These are phyloP conservation scores for Megalops atlanticus DNA, from an alignment of 2,113 vertebrate species.

Conservation along the genomic window DNA sequence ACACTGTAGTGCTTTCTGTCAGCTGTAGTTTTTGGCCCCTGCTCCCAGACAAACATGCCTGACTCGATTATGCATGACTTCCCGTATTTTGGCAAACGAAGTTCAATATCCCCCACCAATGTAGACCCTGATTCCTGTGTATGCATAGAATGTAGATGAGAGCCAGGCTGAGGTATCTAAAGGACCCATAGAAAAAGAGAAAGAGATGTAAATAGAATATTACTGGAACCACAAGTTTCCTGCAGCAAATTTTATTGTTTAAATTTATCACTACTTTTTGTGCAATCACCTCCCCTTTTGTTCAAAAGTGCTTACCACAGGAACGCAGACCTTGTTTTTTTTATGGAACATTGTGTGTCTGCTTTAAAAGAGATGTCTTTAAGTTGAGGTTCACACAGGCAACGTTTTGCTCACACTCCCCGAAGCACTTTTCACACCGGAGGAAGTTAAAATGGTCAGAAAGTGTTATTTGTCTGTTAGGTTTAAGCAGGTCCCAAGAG, in stretches of 20 bases:
- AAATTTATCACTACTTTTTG: too few relatives aligned
- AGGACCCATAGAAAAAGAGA: too few relatives aligned
- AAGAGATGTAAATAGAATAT: too few relatives aligned
- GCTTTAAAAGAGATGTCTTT: background rate
- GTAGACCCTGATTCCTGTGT: conserved; percentile 4
- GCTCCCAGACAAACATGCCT: conserved; percentile 8
- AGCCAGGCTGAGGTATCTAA: too few relatives aligned
- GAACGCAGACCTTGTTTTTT: too few relatives aligned
- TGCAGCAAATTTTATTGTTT: too few relatives aligned
- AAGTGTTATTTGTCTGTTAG: background rate
- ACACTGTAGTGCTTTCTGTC: conserved; percentile 16
- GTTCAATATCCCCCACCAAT: conserved; percentile 19
- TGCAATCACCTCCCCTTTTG: too few relatives aligned
- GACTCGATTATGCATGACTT: conserved; percentile 20
- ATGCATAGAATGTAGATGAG: background rate
- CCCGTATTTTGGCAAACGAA: conserved; percentile 20
- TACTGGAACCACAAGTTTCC: too few relatives aligned
- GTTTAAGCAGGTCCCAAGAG: background rate
- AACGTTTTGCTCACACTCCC: background rate
- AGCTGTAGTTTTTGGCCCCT: background rate
- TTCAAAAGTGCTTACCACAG: background rate
- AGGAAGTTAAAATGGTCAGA: conserved; percentile 1
- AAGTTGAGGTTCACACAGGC: background rate
- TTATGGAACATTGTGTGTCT: background rate
- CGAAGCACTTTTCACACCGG: background rate